Evolutionary conservation across 2,113 vertebrate genomes (phyloP).

Genomic region (Heterotilapia buettikoferi): DNA sequence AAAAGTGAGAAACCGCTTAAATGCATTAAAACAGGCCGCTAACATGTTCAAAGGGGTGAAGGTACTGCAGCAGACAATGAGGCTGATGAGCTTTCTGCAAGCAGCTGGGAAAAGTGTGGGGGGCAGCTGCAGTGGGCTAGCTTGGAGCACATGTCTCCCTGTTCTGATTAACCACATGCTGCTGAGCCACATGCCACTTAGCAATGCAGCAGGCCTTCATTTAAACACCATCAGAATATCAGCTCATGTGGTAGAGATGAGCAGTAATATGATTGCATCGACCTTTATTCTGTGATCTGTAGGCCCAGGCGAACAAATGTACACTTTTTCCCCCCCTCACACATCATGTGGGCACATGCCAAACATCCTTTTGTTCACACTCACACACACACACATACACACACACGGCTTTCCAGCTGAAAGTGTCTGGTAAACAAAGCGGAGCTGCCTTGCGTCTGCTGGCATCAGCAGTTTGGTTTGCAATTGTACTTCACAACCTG

Average conservation of each 20-base stretch:
- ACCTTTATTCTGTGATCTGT: background rate
- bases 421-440: constrained; percentile 74
- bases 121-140: constrained; percentile 42
- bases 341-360: constrained; percentile 24
- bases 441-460: constrained; percentile 71
- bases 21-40: background rate
- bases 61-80: constrained; percentile 13
- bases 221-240: background rate
- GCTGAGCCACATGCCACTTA: background rate
- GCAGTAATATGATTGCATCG: background rate
- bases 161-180: constrained; percentile 31
- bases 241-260: background rate
- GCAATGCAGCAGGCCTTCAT: background rate
- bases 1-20: background rate
- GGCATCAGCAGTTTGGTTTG: constrained; percentile 73
- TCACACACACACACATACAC: background rate
- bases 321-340: background rate
- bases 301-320: background rate
- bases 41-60: background rate
- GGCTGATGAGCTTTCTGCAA: constrained; percentile 11
- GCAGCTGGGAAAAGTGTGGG: constrained; percentile 41
- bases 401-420: constrained; percentile 51
- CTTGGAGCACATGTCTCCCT: constrained; percentile 38
- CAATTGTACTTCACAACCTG: constrained; percentile 68
- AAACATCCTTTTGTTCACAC: constrained; percentile 58